phyloP scores from a whole-genome alignment of 2,113 vertebrate genomes.

The Panthera tigris region DNA sequence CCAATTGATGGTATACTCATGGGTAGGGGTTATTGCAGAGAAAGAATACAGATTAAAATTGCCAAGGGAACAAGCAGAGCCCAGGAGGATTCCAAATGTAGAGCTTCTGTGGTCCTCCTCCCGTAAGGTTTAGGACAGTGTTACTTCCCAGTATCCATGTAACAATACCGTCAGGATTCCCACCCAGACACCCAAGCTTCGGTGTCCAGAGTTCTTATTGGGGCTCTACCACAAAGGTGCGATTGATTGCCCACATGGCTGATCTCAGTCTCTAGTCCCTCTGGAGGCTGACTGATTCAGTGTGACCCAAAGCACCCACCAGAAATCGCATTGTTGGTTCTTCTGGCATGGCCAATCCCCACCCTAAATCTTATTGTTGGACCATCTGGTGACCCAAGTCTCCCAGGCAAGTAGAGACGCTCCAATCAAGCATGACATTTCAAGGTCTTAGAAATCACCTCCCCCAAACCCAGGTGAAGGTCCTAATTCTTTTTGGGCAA shows the following conservation, averaged over 20 bases:
- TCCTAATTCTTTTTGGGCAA: neutral
- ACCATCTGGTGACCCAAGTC: neutral
- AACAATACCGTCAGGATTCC: rapidly evolving
- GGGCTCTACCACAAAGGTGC: neutral
- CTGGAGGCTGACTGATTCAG: neutral
- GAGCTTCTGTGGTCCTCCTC: neutral
- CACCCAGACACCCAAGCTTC: neutral
- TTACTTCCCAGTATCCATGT: neutral
- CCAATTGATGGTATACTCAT: too few relatives aligned
- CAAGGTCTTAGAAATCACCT: neutral
- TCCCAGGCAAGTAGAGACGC: neutral
- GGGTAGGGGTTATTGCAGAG: neutral
- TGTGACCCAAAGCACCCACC: neutral
- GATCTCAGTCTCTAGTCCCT: neutral
- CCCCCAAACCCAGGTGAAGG: neutral
- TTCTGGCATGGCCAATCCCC: neutral
- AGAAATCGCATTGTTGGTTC: neutral
- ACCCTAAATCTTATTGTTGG: neutral
- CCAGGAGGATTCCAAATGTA: too few relatives aligned
- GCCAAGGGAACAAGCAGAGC: neutral
- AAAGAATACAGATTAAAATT: neutral
- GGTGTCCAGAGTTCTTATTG: neutral
- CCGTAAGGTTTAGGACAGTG: rapidly evolving
- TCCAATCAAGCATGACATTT: neutral
- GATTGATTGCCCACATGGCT: neutral